Evolutionary conservation across 1,140 invertebrate species (phyloP).

Genomic region (Drosophila azteca): DNA sequence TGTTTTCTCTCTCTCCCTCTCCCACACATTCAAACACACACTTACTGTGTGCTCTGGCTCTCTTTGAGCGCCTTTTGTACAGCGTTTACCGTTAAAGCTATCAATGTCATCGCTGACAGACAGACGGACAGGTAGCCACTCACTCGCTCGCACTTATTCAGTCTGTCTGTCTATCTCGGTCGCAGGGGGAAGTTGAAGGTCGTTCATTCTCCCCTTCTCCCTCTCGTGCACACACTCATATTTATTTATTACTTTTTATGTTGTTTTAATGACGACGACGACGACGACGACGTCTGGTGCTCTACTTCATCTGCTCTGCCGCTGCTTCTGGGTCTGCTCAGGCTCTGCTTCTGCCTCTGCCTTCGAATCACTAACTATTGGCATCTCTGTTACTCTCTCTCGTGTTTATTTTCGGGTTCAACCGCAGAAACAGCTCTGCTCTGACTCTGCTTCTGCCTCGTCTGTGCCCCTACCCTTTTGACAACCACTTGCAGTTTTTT

Average conservation of each 20-base stretch:
- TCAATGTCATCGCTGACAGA: slow-evolving; percentile 70
- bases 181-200: slow-evolving; percentile 72
- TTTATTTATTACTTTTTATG: slow-evolving; percentile 82
- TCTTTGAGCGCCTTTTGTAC: slow-evolving; percentile 41
- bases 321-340: slow-evolving; percentile 40
- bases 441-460: too few species aligned
- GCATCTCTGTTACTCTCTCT: slow-evolving; percentile 65
- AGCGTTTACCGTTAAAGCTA: slow-evolving; percentile 76
- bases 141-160: slow-evolving; percentile 35
- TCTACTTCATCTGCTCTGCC: slow-evolving; percentile 55
- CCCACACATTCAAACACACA: neutral
- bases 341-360: slow-evolving; percentile 44
- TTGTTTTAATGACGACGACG: slow-evolving; percentile 76
- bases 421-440: slow-evolving; percentile 45
- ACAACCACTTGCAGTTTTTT: slow-evolving; percentile 78
- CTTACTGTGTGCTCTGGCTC: slow-evolving; percentile 22
- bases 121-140: slow-evolving; percentile 63
- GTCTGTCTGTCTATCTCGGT: slow-evolving; percentile 32
- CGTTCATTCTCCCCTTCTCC: slow-evolving; percentile 69
- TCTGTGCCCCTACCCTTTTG: slow-evolving; percentile 5
- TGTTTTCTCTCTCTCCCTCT: slow-evolving; percentile 19
- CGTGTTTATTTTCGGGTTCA: slow-evolving; percentile 79
- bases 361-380: slow-evolving; percentile 41
- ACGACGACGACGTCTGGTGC: slow-evolving; percentile 45
- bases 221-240: slow-evolving; percentile 63